Base-by-base conservation (phyloP, 2,113 vertebrate genomes). In the Myxocyprinus asiaticus region DNA sequence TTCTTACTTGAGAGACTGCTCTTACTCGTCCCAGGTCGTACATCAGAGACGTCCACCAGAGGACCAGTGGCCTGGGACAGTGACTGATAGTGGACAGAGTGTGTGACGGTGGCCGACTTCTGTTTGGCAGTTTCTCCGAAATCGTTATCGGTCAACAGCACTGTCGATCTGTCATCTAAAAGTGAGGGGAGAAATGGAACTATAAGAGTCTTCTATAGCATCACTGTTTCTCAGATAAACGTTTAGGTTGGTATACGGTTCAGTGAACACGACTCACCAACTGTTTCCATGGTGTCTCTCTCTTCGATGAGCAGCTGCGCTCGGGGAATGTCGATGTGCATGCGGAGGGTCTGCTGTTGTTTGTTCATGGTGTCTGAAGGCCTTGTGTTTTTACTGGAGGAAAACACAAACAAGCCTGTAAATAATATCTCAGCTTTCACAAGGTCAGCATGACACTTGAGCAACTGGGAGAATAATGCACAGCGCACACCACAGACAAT, bases 241-340 rank as follows among this genome's bases (percentile, higher is more conserved):
- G 22, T 22, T 63, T 11, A 33, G 45, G 17, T 63, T 15, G 61
- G 50, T 17, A 33, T n/a, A 7, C 15, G 33, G 12, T 45, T 62
- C 45, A 50, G 33, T 10, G n/a, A 42, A 53, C n/a, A 44, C 86
- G 92, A 81, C 86, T 88, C 89, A 99, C 98, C 98, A 4, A 98
- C 97, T 4, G 97, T 98, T 85, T 99, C 97, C 97, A 99, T 98
- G 0, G 97, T 99, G 91, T 99, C 98, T 74, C 97, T 92, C 90
- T 99, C 98, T 87, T 99, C 98, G 7, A 99, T 99, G 74, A 99
- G 89, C 15, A 99, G 97, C 85, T 99, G 97, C 33, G 98, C 98
- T 87, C 98, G 90, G 77, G 98, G 98, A 83, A 99, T 98, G 86
- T 99, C 98, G 22, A 99, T 99, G 89, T 99, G 98, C 97, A 99